Conservation (phyloP, 1,140 invertebrate species). For the silkworm (Bombyx mori) region DNA sequence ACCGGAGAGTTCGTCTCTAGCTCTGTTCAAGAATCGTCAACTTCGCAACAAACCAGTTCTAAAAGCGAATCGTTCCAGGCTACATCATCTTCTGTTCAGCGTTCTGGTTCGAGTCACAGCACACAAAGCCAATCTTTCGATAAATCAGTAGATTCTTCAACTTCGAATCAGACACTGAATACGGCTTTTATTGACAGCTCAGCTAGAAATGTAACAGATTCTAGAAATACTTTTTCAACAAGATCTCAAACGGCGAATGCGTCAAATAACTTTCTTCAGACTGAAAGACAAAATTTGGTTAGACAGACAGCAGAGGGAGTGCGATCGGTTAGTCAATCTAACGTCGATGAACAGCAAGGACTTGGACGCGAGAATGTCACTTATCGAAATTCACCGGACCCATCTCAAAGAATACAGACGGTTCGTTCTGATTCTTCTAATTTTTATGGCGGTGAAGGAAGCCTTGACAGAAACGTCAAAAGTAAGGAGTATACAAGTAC, state of each 20-base stretch:
- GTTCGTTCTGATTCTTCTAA: conserved; percentile 45
- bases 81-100: conserved; percentile 57
- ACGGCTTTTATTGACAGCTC: conserved; percentile 64
- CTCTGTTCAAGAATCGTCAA: conserved; percentile 53
- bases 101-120: conserved; percentile 50
- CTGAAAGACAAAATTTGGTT: conserved; percentile 50
- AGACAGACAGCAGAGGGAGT: conserved; percentile 28
- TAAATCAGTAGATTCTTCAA: conserved; percentile 19
- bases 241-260: conserved; percentile 53
- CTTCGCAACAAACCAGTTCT: conserved; percentile 55
- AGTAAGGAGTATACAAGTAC: conserved; percentile 49
- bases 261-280: conserved; percentile 57
- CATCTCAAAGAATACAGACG: conserved; percentile 34
- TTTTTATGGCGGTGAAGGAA: conserved; percentile 56
- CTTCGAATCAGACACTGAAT: conserved; percentile 52
- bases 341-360: conserved; percentile 26
- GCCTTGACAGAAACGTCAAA: conserved; percentile 44
- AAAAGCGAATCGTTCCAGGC: conserved; percentile 58
- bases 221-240: conserved; percentile 27
- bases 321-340: conserved; percentile 24
- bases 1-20: conserved; percentile 63
- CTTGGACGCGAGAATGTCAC: conserved; percentile 35
- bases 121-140: conserved; percentile 24
- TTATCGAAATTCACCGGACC: conserved; percentile 31
- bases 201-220: conserved; percentile 18